Evolutionary conservation across 2,113 vertebrate genomes (phyloP).

Genomic region (Phylloscopus trochiloides): DNA sequence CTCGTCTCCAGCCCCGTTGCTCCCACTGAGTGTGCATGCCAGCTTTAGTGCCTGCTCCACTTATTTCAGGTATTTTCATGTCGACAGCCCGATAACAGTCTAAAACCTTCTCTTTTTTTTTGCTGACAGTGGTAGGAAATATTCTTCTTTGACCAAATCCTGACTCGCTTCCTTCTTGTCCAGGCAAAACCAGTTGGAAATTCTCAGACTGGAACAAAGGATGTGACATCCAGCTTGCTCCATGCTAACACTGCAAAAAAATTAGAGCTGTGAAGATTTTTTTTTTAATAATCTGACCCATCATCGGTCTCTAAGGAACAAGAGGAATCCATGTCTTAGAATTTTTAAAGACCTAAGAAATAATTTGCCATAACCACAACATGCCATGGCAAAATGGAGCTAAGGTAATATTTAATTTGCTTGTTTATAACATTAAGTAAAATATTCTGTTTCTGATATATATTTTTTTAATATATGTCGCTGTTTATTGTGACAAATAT

Average conservation of each 20-base stretch:
- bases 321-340: slow-evolving; percentile 9
- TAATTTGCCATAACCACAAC: slow-evolving; percentile 47
- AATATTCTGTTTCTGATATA: background rate
- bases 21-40: slow-evolving; percentile 15
- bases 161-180: background rate
- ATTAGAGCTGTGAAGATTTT: background rate
- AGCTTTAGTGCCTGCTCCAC: slow-evolving; percentile 28
- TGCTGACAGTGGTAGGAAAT: background rate
- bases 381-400: background rate
- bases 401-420: slow-evolving; percentile 18
- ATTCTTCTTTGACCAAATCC: background rate
- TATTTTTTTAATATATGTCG: too few relatives aligned
- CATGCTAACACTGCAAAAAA: background rate
- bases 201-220: background rate
- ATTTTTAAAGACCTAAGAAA: slow-evolving; percentile 53
- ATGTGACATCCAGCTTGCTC: background rate
- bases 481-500: background rate
- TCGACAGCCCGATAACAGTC: background rate
- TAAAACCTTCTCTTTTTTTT: background rate
- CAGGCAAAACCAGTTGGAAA: slow-evolving; percentile 3
- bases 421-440: slow-evolving; percentile 16
- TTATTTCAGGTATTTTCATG: slow-evolving; percentile 39
- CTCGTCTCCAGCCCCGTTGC: background rate
- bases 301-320: background rate
- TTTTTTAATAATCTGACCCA: slow-evolving; percentile 28